phyloP scores from a whole-genome alignment of 2,888 invertebrate species.

The Clitarchus hookeri region DNA sequence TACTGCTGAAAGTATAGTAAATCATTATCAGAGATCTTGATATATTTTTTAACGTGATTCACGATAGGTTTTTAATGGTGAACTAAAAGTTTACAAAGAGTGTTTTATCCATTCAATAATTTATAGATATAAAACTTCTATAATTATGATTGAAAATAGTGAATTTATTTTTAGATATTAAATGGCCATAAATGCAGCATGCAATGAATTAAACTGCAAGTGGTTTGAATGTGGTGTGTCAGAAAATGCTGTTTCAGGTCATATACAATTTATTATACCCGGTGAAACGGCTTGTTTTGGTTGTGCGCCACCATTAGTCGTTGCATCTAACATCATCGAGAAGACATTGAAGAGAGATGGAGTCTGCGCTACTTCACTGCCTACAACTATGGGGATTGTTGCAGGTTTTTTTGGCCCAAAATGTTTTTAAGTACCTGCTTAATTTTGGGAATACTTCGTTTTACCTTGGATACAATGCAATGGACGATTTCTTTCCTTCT shows the following conservation, averaged over 20 bases:
- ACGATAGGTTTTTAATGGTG: no score
- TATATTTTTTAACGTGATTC: no score
- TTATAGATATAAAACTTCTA: no score
- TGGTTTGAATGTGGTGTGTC: constrained; percentile 99
- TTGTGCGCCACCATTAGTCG: constrained; percentile 96
- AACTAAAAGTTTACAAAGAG: no score
- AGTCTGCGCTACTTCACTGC: constrained; percentile 97
- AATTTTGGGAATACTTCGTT: constrained; percentile 90
- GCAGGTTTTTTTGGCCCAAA: constrained; percentile 88
- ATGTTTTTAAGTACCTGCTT: constrained; percentile 62
- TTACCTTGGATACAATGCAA: constrained; percentile 95
- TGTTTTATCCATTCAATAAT: no score
- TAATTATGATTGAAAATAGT: no score
- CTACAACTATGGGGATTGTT: constrained; percentile 98
- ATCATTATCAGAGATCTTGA: no score
- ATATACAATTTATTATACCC: constrained; percentile 93
- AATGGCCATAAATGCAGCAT: constrained; percentile 97
- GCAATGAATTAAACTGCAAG: constrained; percentile 87
- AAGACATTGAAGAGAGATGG: constrained; percentile 96
- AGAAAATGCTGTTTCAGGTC: constrained; percentile 99
- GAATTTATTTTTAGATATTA: no score
- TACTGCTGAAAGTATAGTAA: no score
- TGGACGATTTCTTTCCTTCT: constrained; percentile 95
- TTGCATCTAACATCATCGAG: constrained; percentile 97
- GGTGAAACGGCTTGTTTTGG: constrained; percentile 98